Conservation (phyloP, 2,888 invertebrate genomes). For the Boloria selene region DNA sequence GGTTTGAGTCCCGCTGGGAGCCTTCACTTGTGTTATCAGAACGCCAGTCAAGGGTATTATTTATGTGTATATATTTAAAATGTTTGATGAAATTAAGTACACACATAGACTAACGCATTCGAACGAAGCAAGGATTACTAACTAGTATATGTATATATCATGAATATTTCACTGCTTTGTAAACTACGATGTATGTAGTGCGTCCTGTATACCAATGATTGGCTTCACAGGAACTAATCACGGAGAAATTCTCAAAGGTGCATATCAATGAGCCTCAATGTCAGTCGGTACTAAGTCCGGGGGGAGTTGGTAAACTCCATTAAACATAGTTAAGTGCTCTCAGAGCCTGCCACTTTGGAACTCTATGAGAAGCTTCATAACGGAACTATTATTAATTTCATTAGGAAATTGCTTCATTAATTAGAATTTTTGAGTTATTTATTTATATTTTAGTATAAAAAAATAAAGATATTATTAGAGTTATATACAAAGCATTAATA, state of each 20-base stretch:
- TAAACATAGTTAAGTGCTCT: conserved; percentile 28
- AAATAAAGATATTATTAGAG: too few relatives aligned
- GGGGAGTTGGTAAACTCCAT: conserved; percentile 27
- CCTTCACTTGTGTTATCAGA: too few relatives aligned
- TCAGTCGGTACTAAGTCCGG: conserved; percentile 13
- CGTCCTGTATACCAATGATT: not conserved
- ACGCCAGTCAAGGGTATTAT: too few relatives aligned
- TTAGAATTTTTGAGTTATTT: not conserved
- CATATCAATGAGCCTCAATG: conserved; percentile 28
- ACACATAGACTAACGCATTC: too few relatives aligned
- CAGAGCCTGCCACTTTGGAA: conserved; percentile 24
- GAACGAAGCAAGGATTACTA: too few relatives aligned
- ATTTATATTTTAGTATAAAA: not conserved
- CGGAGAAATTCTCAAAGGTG: conserved; percentile 17
- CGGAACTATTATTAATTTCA: conserved; percentile 26
- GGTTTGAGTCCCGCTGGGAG: too few relatives aligned
- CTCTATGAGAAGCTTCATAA: conserved; percentile 19
- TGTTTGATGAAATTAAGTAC: too few relatives aligned
- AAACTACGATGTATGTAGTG: too few relatives aligned
- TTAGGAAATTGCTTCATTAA: conserved; percentile 27
- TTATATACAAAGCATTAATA: too few relatives aligned
- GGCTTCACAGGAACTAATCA: conserved; percentile 4
- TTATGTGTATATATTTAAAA: too few relatives aligned
- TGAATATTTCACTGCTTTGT: too few relatives aligned
- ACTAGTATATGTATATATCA: too few relatives aligned